Base-by-base conservation (phyloP, 2,113 vertebrate genomes). In the Plotosus lineatus region DNA sequence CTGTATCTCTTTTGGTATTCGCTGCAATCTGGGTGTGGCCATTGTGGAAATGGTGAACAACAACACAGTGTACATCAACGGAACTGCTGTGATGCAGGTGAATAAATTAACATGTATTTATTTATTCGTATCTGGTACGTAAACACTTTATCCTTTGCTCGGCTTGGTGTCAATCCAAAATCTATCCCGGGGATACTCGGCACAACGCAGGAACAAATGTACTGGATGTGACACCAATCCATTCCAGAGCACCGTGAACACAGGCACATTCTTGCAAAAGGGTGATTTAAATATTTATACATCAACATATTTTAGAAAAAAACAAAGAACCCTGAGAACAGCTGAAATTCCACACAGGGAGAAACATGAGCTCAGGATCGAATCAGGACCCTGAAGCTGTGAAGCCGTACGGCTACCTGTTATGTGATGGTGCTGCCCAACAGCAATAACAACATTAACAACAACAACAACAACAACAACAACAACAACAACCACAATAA, bases 41-140 rank as follows among this genome's bases (percentile, higher is more conserved):
- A 99, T 99, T 0, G 98, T 99, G 79, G 95, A 99, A 90, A 99
- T 99, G 98, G 98, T 99, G 85, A 99, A 98, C 92, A 99, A 99
- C 74, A 98, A 89, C 90, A 99, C 98, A 0, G 85, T 98, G 36
- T 98, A 97, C 26, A 88, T 98, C 2, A 91, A 98, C 1, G 98
- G 98, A 28, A 98, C 97, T 63, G 91, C 95, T 0, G 95, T 97
- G 88, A 89, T 97, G 79, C 94, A 95, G 96, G 98, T 98, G 75
- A 88, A 38, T 11, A 26, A 78, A 33, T 4, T 15, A 73, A 50
- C 26, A 21, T 15, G n/a, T 17, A 72, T 71, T 50, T 10, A 14
- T 66, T n/a, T 23, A 44, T 73, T 51, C 19, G 21, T 73, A 9
- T 36, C 26, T 1, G 50, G 15, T 72, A 46, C 21, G 15, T 72